Evolutionary conservation across 2,888 invertebrate species (phyloP).

Genomic region (Metellina segmentata): DNA sequence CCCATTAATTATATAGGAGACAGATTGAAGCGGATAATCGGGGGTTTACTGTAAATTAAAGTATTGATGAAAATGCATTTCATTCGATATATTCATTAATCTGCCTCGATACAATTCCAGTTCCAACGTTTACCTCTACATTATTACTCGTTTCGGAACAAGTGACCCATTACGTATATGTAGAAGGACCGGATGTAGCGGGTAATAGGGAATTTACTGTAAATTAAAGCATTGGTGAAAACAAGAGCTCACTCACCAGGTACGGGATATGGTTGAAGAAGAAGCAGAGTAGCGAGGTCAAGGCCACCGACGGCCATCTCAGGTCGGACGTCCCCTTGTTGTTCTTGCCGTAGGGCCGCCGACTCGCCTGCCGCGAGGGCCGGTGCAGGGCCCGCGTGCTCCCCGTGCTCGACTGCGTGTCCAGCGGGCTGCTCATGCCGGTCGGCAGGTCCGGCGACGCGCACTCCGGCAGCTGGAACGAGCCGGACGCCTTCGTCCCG

Average conservation of each 20-base stretch:
- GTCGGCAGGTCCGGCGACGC: slow-evolving; percentile 78
- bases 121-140: too few relatives aligned
- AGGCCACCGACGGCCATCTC: slow-evolving; percentile 81
- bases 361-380: slow-evolving; percentile 66
- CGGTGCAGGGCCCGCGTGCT: slow-evolving; percentile 73
- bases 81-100: too few relatives aligned
- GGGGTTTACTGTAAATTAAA: too few relatives aligned
- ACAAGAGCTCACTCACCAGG: slow-evolving; percentile 82
- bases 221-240: too few relatives aligned
- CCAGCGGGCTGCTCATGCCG: slow-evolving; percentile 78
- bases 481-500: slow-evolving; percentile 20
- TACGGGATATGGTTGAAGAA: slow-evolving; percentile 84
- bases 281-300: slow-evolving; percentile 84
- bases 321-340: slow-evolving; percentile 79
- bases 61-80: too few relatives aligned
- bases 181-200: too few relatives aligned
- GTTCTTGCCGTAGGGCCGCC: slow-evolving; percentile 74
- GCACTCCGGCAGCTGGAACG: slow-evolving; percentile 73
- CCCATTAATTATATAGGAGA: too few relatives aligned
- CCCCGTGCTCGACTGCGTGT: slow-evolving; percentile 70
- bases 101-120: too few relatives aligned
- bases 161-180: too few relatives aligned
- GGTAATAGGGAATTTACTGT: too few relatives aligned
- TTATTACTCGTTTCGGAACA: too few relatives aligned
- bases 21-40: too few relatives aligned